Evolutionary conservation across 1,140 invertebrate species (phyloP), one percentile per base, ranked within the genome.

Genomic region (Drosophila pallidifrons): DNA sequence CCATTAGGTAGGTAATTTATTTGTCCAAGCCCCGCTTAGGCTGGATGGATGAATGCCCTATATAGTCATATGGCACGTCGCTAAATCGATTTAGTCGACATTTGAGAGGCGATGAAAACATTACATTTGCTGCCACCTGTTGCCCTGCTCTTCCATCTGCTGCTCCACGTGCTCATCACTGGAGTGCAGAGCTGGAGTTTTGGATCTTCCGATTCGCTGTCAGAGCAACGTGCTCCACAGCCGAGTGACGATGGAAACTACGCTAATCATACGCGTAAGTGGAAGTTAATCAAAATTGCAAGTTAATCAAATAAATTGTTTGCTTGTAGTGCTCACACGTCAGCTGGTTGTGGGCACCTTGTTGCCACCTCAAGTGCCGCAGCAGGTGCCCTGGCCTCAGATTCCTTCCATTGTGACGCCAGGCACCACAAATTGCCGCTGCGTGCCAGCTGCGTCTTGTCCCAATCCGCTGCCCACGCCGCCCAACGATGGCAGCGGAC

Each of bases 401-500:
- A 43, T 77, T 16, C 77, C 79, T 0, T 28, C 47, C 3, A 77
- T 80, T n/a, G 60, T 72, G 5, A 66, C 47, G 3, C 55, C 77
- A 0, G 67, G 64, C 10, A 2, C 71, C 25, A 89, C 75, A 3
- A 86, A 92, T 63, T 93, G 93, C 28, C 77, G 75, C 11, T 93
- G 93, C 57, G 85, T 92, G 5, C 74, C 86, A 5, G 51, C 70
- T 0, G 78, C 77, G 1, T 92, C 65, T 1, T 93, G 93, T 59
- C 55, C 81, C 1, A 92, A 86, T 63, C 76, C 91, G 1, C 7
- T 86, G 35, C 88, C 91, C 30, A 72, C 78, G 5, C 46, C 28
- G 1, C 79, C 91, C 1, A 91, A 80, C 16, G 91, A 93, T 73
- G 94, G 94, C 38, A 93, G 93, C 49, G 93, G 94, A 4, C 92